Percentiles rank a stretch among this genome's conserved stretches.
phyloP scores from a whole-genome alignment of 37 sponge, comb jelly and placozoan species.

The Petrosia ficiformis region DNA sequence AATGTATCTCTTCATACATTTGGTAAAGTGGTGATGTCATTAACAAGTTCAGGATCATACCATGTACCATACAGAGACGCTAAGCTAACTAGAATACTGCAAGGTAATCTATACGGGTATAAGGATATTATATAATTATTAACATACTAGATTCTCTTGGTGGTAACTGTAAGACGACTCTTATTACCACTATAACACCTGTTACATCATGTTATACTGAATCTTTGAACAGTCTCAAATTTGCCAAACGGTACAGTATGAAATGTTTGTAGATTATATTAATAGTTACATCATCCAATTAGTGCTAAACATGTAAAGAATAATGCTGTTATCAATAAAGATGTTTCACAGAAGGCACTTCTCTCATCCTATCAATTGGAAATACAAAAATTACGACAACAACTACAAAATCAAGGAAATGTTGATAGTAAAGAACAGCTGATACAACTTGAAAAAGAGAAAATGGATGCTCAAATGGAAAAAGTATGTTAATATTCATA shows the following conservation, averaged over 20 bases:
- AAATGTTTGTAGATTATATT: background rate
- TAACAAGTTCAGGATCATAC: constrained; percentile 66
- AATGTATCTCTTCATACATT: constrained; percentile 90
- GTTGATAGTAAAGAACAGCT: constrained; percentile 7
- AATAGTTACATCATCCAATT: no score
- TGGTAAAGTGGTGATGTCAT: constrained; percentile 93
- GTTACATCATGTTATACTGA: constrained; percentile 57
- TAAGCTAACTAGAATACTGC: constrained; percentile 90
- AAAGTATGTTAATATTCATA: constrained; percentile 9
- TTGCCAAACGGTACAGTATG: constrained; percentile 91
- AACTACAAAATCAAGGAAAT: constrained; percentile 38
- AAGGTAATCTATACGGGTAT: constrained; percentile 34
- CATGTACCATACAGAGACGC: constrained; percentile 96
- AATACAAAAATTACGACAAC: constrained; percentile 59
- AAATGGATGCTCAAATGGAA: constrained; percentile 33
- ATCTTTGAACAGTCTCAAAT: constrained; percentile 73
- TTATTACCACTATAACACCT: constrained; percentile 86
- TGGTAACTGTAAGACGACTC: constrained; percentile 90
- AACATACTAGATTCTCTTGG: constrained; percentile 54
- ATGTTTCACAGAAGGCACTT: constrained; percentile 82
- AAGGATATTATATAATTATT: background rate
- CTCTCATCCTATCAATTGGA: constrained; percentile 83
- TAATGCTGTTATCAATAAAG: constrained; percentile 79
- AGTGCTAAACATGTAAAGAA: constrained; percentile 90
- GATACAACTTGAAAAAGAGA: constrained; percentile 34